Percentiles rank a stretch among this genome's conserved stretches.
These are phyloP conservation scores for Punctoribates punctum DNA, from an alignment of 2,888 invertebrate species.

Conservation along the genomic window DNA sequence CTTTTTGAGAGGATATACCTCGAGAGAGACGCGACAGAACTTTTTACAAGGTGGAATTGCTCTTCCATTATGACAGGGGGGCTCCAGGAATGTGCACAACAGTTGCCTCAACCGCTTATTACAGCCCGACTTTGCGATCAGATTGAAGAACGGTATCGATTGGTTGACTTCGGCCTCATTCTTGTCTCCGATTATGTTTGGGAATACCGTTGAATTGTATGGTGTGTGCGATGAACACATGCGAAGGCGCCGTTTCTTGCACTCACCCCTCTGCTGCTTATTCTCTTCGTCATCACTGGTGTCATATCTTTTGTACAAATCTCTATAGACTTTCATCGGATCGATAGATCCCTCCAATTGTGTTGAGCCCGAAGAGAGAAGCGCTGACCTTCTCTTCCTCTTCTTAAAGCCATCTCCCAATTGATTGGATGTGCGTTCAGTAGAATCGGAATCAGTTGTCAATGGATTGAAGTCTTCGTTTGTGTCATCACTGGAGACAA, in stretches of 20 bases:
- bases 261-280: slow-evolving; percentile 30
- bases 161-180: slow-evolving; percentile 42
- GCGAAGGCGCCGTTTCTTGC: slow-evolving; percentile 51
- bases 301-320: slow-evolving; percentile 39
- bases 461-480: not conserved
- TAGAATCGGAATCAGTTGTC: not conserved
- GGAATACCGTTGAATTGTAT: slow-evolving; percentile 63
- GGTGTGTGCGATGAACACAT: slow-evolving; percentile 65
- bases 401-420: not conserved
- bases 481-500: not conserved
- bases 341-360: slow-evolving; percentile 40
- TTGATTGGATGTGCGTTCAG: not conserved
- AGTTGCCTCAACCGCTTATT: slow-evolving; percentile 63
- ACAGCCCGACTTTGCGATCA: slow-evolving; percentile 62
- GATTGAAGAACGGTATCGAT: slow-evolving; percentile 61
- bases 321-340: slow-evolving; percentile 39
- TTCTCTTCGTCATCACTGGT: slow-evolving; percentile 28
- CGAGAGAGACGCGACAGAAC: slow-evolving; percentile 64
- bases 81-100: slow-evolving; percentile 64
- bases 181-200: slow-evolving; percentile 53
- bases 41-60: slow-evolving; percentile 64
- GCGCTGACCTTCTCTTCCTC: slow-evolving; percentile 36
- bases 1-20: slow-evolving; percentile 49
- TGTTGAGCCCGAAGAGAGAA: slow-evolving; percentile 40
- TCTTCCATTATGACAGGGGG: slow-evolving; percentile 60